Evolutionary conservation across 1,140 invertebrate species (phyloP).

Genomic region (Globodera rostochiensis): DNA sequence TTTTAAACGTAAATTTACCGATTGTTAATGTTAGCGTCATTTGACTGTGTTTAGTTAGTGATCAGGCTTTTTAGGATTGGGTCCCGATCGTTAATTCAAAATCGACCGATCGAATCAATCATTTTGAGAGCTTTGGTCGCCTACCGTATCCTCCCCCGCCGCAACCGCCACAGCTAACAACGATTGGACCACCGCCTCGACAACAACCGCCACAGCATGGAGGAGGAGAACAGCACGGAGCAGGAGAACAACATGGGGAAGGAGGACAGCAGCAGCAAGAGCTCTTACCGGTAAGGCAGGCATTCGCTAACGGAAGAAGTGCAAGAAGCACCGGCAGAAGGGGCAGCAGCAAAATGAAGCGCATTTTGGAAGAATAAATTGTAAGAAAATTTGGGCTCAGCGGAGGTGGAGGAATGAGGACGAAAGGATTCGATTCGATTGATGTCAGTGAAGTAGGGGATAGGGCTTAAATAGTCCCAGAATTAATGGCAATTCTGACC

Average conservation of each 20-base stretch:
- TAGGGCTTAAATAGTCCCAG: not conserved
- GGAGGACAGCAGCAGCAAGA: not conserved
- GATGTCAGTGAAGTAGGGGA: not conserved
- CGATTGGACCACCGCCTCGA: not conserved
- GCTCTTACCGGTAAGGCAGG: not conserved
- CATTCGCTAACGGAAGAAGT: not conserved
- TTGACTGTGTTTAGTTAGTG: no score
- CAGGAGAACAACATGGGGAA: not conserved
- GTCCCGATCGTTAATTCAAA: no score
- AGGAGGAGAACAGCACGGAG: not conserved
- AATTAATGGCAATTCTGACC: no score
- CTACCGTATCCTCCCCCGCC: not conserved
- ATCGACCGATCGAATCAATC: no score
- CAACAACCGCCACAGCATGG: not conserved
- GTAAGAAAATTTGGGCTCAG: not conserved
- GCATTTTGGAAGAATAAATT: not conserved
- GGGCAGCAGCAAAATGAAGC: not conserved
- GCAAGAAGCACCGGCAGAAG: not conserved
- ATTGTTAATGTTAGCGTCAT: no score
- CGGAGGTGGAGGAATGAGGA: not conserved
- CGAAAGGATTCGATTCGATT: not conserved
- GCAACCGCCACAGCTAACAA: not conserved
- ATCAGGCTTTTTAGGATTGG: no score
- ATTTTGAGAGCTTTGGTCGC: no score
- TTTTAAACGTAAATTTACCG: not conserved